Evolutionary conservation across 2,797 vertebrate species (phyloP), one percentile per base, ranked within the genome.

Genomic region (Cichlasoma orientale): DNA sequence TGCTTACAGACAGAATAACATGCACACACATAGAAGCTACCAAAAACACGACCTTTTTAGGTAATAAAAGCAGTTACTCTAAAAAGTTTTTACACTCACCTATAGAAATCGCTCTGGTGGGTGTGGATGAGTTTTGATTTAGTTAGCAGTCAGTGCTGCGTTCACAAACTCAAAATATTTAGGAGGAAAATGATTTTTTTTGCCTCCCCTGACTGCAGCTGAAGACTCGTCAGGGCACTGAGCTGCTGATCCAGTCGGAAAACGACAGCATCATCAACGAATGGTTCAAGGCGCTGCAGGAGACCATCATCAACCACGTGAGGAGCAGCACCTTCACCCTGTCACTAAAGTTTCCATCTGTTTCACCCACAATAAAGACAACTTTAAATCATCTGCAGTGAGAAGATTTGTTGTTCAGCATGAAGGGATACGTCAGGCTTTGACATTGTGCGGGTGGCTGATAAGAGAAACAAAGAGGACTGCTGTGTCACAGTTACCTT

Each of bases 211-310:
- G 57, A 21, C 16, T 59, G 19, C 94, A 99, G 98, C 94, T 99
- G 83, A 99, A 97, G 96, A 98, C 97, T 8, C 96, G 96, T 2
- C 96, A 97, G 89, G 98, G 97, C 89, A 98, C 96, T 0, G 98
- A 99, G 63, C 92, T 99, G 77, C 95, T 99, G 86, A 97, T 99
- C 93, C 98, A 99, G 72, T 98, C 97, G 1, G 98, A 99, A 66
- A 98, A 96, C 21, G 98, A 99, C 72, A 74, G 71, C 70, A 44
- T 97, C 77, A 93, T 98, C 89, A 96, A 77, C 29, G 97, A 99
- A 72, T 99, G 98, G 98, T 96, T 95, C 94, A 95, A 94, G 89
- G 95, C 96, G 7, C 96, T 99, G 85, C 95, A 93, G 90, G 96
- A 95, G 74, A 95, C 96, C 76, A 96, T 98, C 92, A 96, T 86